A percentile compares a stretch with the other conserved stretches of the same genome.
Evolutionary conservation across 2,113 vertebrate species (phyloP).

Genomic region (Oreocharis arfaki): DNA sequence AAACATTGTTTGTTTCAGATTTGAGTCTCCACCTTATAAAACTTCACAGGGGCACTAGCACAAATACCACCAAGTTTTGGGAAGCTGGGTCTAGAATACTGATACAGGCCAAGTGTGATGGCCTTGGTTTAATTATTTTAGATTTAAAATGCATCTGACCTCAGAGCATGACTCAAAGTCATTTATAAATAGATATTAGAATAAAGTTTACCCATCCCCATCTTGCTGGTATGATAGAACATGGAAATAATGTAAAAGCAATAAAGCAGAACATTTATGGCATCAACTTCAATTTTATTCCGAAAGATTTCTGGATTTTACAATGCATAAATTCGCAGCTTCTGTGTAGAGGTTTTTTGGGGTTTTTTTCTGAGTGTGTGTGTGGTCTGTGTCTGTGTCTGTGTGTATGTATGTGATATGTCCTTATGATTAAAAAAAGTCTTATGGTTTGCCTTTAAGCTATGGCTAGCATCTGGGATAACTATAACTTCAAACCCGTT

Average conservation of each 20-base stretch:
- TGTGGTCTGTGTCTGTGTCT: not conserved
- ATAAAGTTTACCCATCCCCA: not conserved
- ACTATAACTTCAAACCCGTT: not conserved
- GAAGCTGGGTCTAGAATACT: not conserved
- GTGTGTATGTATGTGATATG: not conserved
- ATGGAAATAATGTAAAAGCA: not conserved
- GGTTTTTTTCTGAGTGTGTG: fast-evolving
- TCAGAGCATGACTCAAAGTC: not conserved
- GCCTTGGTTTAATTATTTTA: not conserved
- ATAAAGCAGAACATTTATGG: not conserved
- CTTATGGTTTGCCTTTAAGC: not conserved
- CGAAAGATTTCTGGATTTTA: not conserved
- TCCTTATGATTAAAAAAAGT: not conserved
- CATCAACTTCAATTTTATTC: not conserved
- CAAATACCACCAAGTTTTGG: not conserved
- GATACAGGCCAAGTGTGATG: not conserved
- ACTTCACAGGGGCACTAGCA: not conserved
- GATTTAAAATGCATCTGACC: not conserved
- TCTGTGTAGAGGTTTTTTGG: not conserved
- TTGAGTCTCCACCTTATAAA: not conserved
- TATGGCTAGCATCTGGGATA: not conserved
- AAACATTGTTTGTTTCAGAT: not conserved
- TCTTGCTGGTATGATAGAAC: not conserved
- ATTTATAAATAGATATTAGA: not conserved
- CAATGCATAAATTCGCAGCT: not conserved